These are phyloP conservation scores for Bradynema listronoti DNA, from an alignment of 1,140 invertebrate species.

Conservation along the genomic window DNA sequence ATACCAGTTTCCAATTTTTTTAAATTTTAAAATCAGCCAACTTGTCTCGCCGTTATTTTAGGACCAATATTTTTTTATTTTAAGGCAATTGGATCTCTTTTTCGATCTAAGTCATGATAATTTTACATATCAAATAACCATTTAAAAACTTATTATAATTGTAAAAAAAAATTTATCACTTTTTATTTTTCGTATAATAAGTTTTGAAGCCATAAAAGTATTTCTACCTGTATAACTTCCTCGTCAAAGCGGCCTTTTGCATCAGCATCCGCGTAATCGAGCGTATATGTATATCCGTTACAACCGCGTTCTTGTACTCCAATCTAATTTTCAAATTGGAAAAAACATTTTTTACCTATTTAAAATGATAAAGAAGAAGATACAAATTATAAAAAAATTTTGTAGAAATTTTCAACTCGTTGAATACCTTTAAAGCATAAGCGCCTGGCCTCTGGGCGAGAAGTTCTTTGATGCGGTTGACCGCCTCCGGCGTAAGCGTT, in stretches of 20 bases:
- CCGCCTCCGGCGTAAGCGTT: constrained; percentile 46
- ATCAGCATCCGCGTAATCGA: constrained; percentile 86
- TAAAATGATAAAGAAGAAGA: background rate
- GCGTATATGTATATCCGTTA: constrained; percentile 91
- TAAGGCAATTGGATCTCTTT: no score
- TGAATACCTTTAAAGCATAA: constrained; percentile 46
- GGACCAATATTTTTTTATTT: no score
- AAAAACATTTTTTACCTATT: background rate
- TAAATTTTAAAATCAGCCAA: no score
- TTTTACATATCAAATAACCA: no score
- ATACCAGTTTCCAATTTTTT: no score
- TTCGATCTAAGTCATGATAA: no score
- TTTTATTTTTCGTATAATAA: no score
- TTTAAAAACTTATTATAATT: background rate
- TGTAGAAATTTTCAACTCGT: background rate
- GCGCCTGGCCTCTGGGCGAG: constrained; percentile 38
- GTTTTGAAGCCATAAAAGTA: no score
- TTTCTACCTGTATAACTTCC: constrained; percentile 68
- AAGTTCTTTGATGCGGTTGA: constrained; percentile 42
- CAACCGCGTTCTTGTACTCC: constrained; percentile 92
- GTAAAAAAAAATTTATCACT: background rate
- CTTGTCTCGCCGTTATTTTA: no score
- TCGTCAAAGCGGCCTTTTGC: constrained; percentile 92
- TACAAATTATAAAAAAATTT: background rate
- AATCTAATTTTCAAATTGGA: constrained; percentile 64